phyloP scores from a whole-genome alignment of 1,140 invertebrate genomes.

The Eulimnadia texana region DNA sequence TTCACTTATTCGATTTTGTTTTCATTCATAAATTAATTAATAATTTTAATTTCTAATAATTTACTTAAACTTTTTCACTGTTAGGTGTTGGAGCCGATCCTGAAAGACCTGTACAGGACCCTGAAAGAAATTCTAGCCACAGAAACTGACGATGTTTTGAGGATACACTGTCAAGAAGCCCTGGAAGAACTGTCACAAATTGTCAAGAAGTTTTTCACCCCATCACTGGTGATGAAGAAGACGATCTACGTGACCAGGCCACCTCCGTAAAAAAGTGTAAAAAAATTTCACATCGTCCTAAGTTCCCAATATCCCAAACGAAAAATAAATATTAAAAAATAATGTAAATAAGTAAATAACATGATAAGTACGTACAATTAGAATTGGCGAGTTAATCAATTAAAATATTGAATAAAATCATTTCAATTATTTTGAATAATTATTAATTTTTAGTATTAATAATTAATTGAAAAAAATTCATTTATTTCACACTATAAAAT shows the following conservation, averaged over 20 bases:
- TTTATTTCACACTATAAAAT: too few species aligned
- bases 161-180: constrained; percentile 54
- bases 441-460: too few species aligned
- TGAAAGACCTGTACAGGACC: constrained; percentile 50
- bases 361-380: too few species aligned
- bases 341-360: too few species aligned
- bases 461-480: too few species aligned
- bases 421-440: too few species aligned
- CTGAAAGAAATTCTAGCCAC: constrained; percentile 46
- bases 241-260: background rate
- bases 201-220: constrained; percentile 44
- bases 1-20: too few species aligned
- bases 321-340: background rate
- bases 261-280: background rate
- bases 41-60: background rate
- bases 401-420: too few species aligned
- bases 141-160: constrained; percentile 49
- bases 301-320: too few species aligned
- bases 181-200: constrained; percentile 58
- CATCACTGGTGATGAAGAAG: constrained; percentile 17
- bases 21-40: background rate
- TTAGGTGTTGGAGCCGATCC: constrained; percentile 43
- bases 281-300: background rate
- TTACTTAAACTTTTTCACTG: background rate
- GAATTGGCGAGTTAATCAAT: too few species aligned